These are phyloP conservation scores for Leptopilina syphax DNA, from an alignment of 2,888 invertebrate genomes.

Conservation along the genomic window DNA sequence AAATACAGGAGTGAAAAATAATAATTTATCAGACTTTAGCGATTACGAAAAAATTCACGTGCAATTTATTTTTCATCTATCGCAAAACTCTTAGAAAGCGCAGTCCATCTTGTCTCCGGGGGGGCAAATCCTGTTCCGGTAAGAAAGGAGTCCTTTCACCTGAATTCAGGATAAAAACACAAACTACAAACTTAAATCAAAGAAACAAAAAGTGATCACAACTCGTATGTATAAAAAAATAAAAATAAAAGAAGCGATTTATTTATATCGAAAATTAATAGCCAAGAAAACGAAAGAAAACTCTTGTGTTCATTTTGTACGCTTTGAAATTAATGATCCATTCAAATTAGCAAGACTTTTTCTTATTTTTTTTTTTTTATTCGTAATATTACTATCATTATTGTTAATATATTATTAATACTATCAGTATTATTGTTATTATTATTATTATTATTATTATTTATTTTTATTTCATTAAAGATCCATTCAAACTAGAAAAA, in stretches of 20 bases:
- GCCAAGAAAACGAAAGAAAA: neutral
- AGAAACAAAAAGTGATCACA: neutral
- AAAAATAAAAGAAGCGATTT: neutral
- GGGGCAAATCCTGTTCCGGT: constrained; percentile 30
- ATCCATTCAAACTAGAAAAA: too few relatives aligned
- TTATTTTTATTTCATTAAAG: too few relatives aligned
- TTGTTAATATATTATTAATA: too few relatives aligned
- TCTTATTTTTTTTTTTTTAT: too few relatives aligned
- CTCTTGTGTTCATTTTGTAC: too few relatives aligned
- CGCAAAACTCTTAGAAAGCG: constrained; percentile 21
- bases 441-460: too few relatives aligned
- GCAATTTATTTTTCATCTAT: constrained; percentile 17
- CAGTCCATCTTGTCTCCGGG: constrained; percentile 28
- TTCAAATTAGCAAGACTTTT: too few relatives aligned
- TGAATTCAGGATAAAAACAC: constrained; percentile 33
- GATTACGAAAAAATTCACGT: neutral
- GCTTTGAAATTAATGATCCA: too few relatives aligned
- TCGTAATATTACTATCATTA: too few relatives aligned
- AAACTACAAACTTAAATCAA: constrained; percentile 5
- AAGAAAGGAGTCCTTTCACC: constrained; percentile 38
- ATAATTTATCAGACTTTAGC: constrained; percentile 16
- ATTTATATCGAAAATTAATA: constrained; percentile 3
- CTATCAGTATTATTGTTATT: too few relatives aligned
- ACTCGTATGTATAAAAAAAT: neutral
- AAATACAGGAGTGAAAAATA: neutral